Evolutionary conservation across 2,113 vertebrate species (phyloP).

Genomic region (Dipodomys spectabilis): DNA sequence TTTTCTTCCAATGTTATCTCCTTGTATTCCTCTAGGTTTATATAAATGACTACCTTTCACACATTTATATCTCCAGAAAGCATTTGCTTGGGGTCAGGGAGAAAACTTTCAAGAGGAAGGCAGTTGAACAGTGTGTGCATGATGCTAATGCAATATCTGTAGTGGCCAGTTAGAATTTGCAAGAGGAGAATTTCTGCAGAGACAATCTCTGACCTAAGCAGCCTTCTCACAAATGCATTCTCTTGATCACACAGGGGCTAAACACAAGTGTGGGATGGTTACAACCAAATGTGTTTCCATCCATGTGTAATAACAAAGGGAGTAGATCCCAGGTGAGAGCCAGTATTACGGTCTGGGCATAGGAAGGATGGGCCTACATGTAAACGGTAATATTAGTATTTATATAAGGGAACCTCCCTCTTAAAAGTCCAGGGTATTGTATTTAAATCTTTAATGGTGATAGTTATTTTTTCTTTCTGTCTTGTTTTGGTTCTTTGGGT

Average conservation of each 20-base stretch:
- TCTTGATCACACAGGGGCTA: background rate
- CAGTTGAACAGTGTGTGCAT: conserved; percentile 44
- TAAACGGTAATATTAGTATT: background rate
- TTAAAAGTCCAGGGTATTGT: background rate
- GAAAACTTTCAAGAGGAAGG: conserved; percentile 51
- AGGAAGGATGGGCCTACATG: background rate
- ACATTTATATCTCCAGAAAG: conserved; percentile 64
- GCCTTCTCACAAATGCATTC: background rate
- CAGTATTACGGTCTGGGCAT: background rate
- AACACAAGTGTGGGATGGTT: background rate
- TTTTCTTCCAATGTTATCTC: conserved; percentile 68
- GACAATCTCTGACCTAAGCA: background rate
- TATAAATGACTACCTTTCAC: conserved; percentile 71
- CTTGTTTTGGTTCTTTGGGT: too few relatives aligned
- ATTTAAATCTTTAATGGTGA: background rate
- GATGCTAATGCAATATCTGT: conserved; percentile 50
- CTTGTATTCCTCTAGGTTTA: conserved; percentile 63
- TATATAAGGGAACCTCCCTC: background rate
- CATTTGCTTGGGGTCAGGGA: conserved; percentile 52
- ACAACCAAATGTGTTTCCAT: background rate
- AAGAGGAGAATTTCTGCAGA: background rate
- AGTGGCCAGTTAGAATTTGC: conserved; percentile 9
- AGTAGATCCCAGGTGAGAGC: background rate
- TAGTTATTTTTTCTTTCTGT: background rate
- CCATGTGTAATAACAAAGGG: background rate